Conservation (phyloP, 2,888 invertebrate species). For the Sphaeridia pumilis region DNA sequence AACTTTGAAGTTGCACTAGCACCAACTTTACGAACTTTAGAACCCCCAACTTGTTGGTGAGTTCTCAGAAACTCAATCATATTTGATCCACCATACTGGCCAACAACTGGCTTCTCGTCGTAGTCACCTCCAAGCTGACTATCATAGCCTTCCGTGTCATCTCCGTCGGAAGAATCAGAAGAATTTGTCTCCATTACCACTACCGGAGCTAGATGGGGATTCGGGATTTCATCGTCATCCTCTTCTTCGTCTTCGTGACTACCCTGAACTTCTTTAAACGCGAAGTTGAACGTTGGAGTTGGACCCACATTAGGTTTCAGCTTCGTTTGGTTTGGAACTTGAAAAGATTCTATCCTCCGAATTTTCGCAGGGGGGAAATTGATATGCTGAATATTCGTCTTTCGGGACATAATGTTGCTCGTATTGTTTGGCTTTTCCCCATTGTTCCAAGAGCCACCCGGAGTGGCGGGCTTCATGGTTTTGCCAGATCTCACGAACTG, state of each 20-base stretch:
- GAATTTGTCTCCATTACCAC: conserved; percentile 5
- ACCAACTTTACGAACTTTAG: no score
- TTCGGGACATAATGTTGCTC: no score
- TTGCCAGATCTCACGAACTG: no score
- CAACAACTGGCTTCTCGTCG: no score
- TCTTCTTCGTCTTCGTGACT: neutral
- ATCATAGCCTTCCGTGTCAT: neutral
- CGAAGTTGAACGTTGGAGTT: neutral
- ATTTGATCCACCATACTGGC: no score
- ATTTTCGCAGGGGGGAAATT: conserved; percentile 16
- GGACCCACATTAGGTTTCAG: neutral
- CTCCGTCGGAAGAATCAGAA: neutral
- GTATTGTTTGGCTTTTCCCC: neutral
- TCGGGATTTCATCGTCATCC: neutral
- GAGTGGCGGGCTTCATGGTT: no score
- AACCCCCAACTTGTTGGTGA: no score
- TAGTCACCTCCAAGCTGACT: no score
- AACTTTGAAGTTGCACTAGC: neutral
- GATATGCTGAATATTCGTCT: conserved; percentile 7
- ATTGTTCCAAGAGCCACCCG: no score
- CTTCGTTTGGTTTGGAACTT: neutral
- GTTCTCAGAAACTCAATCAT: no score
- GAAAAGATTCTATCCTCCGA: conserved; percentile 10
- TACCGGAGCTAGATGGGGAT: conserved; percentile 3
- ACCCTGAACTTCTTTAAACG: neutral